These are phyloP conservation scores for Sericinus montela DNA, from an alignment of 2,888 invertebrate species.

Conservation along the genomic window DNA sequence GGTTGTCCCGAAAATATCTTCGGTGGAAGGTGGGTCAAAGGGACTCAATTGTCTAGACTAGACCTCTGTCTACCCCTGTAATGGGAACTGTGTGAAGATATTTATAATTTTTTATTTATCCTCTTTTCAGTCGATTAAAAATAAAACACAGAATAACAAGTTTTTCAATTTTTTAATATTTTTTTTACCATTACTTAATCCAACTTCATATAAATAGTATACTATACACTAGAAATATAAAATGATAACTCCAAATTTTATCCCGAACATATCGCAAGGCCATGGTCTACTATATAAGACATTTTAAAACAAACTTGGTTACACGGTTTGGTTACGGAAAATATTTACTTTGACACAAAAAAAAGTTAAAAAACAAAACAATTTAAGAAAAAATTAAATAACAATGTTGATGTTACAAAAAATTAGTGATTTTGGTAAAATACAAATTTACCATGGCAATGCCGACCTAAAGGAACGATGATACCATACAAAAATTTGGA, in stretches of 20 bases:
- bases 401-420: no score
- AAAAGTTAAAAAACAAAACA: no score
- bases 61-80: no score
- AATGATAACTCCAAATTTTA: conserved; percentile 20
- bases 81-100: no score
- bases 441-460: not conserved
- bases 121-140: not conserved
- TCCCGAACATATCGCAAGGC: conserved; percentile 1
- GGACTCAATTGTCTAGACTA: no score
- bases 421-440: not conserved
- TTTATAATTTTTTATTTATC: no score
- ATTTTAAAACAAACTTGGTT: no score
- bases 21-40: no score
- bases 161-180: conserved; percentile 40
- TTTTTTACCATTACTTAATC: conserved; percentile 37
- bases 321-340: not conserved
- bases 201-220: conserved; percentile 49
- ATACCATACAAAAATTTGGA: conserved; percentile 1
- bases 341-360: no score
- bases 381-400: no score
- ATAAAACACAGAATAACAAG: conserved; percentile 20
- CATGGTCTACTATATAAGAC: not conserved
- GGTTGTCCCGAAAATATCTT: no score
- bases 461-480: not conserved
- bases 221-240: conserved; percentile 30